Conservation (phyloP, 2,888 invertebrate species). For the Periphyllus acericola region DNA sequence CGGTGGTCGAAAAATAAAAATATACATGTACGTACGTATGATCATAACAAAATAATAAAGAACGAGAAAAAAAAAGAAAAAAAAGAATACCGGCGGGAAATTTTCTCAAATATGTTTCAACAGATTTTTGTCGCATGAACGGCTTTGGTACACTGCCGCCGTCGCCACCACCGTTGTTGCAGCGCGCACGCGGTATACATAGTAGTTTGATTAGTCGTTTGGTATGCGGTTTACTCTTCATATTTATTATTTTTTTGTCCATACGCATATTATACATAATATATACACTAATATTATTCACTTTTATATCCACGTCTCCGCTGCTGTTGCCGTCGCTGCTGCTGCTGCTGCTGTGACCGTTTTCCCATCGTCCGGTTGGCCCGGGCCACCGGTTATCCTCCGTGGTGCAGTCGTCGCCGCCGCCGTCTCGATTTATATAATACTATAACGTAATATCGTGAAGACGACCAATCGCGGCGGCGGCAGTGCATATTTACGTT, state of each 20-base stretch:
- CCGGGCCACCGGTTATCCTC: conserved; percentile 51
- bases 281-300: conserved; percentile 37
- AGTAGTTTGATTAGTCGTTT: conserved; percentile 61
- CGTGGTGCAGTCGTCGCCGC: conserved; percentile 24
- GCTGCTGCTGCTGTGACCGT: conserved; percentile 34
- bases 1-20: conserved; percentile 6
- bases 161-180: conserved; percentile 16
- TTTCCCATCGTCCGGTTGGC: conserved; percentile 40
- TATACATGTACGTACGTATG: background rate
- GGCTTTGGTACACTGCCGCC: conserved; percentile 33
- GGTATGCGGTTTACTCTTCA: conserved; percentile 56
- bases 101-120: conserved; percentile 52
- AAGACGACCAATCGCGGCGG: conserved; percentile 16
- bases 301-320: conserved; percentile 27
- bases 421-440: conserved; percentile 17
- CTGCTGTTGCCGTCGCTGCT: no score
- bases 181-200: conserved; percentile 1
- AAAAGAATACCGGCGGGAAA: conserved; percentile 44
- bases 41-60: background rate
- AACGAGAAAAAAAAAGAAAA: background rate
- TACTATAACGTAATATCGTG: background rate
- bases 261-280: background rate
- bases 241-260: conserved; percentile 35
- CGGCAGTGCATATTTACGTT: background rate
- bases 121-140: conserved; percentile 60